Percentiles rank a stretch among this genome's conserved stretches.
phyloP scores from a whole-genome alignment of 2,888 invertebrate genomes.

The Heliconius aoede region DNA sequence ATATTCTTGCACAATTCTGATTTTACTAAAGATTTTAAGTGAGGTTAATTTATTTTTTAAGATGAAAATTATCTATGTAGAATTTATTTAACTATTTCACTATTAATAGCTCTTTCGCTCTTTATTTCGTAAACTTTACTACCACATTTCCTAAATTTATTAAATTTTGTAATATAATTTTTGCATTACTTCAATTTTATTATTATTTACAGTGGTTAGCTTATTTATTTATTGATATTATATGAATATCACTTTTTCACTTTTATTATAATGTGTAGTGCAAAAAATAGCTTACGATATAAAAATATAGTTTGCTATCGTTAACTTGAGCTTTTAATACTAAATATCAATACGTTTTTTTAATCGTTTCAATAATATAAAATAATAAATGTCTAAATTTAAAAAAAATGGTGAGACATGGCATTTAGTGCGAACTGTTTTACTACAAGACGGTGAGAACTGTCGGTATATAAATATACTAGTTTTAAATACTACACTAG shows the following conservation, averaged over 20 bases:
- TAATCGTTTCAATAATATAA: too few relatives aligned
- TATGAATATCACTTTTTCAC: neutral
- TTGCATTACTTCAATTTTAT: neutral
- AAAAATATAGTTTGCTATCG: neutral
- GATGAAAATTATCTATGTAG: neutral
- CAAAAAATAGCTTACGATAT: neutral
- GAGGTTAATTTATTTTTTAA: neutral
- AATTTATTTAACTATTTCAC: neutral
- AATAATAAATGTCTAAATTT: too few relatives aligned
- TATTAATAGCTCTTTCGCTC: neutral
- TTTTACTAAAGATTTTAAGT: neutral
- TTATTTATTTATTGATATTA: neutral
- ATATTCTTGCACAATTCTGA: neutral
- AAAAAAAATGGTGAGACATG: too few relatives aligned
- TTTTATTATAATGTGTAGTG: neutral
- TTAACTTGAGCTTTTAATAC: slow-evolving; percentile 2
- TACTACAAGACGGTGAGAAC: too few relatives aligned
- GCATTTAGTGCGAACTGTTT: too few relatives aligned
- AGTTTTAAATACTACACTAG: too few relatives aligned
- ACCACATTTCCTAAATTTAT: neutral
- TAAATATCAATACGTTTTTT: neutral
- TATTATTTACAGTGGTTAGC: slow-evolving; percentile 6
- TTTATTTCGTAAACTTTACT: too few relatives aligned
- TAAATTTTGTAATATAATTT: neutral
- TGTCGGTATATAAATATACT: too few relatives aligned